Percentiles rank a stretch among this genome's conserved stretches.
Evolutionary conservation across 2,888 invertebrate genomes (phyloP).

Genomic region (Epicampocera succincta): DNA sequence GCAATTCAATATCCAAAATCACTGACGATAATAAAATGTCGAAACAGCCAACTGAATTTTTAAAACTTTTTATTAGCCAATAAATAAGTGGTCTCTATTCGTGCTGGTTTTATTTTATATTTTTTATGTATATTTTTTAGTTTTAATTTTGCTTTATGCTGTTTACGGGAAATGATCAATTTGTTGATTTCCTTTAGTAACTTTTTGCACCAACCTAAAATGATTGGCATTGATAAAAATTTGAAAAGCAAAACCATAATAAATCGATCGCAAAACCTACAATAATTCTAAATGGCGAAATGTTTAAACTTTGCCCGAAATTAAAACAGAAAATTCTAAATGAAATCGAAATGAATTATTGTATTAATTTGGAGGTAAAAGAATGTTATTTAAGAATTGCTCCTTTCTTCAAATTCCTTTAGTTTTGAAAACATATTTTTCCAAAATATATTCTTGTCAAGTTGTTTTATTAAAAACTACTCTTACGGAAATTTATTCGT

Average conservation of each 20-base stretch:
- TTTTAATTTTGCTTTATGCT: constrained; percentile 53
- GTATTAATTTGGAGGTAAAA: too few species aligned
- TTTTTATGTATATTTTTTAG: constrained; percentile 24
- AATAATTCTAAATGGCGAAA: constrained; percentile 19
- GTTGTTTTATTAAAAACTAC: too few species aligned
- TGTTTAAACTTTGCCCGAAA: constrained; percentile 9
- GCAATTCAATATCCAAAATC: too few species aligned
- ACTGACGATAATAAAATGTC: too few species aligned
- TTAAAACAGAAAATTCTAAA: background rate
- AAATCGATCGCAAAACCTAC: constrained; percentile 34
- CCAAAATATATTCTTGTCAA: too few species aligned
- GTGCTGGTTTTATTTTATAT: constrained; percentile 22
- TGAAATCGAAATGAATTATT: background rate
- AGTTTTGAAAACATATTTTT: too few species aligned
- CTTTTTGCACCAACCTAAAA: constrained; percentile 35
- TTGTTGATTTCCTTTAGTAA: constrained; percentile 64
- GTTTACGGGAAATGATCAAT: constrained; percentile 65
- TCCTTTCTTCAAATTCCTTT: too few species aligned
- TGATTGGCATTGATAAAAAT: constrained; percentile 26
- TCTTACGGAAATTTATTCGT: too few species aligned
- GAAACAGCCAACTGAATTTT: too few species aligned
- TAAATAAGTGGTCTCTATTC: background rate
- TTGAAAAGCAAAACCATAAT: constrained; percentile 19
- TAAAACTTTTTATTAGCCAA: too few species aligned
- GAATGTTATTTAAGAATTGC: too few species aligned